Evolutionary conservation across 2,888 invertebrate species (phyloP), one percentile per base, ranked within the genome.

Genomic region (Melanargia galathea): DNA sequence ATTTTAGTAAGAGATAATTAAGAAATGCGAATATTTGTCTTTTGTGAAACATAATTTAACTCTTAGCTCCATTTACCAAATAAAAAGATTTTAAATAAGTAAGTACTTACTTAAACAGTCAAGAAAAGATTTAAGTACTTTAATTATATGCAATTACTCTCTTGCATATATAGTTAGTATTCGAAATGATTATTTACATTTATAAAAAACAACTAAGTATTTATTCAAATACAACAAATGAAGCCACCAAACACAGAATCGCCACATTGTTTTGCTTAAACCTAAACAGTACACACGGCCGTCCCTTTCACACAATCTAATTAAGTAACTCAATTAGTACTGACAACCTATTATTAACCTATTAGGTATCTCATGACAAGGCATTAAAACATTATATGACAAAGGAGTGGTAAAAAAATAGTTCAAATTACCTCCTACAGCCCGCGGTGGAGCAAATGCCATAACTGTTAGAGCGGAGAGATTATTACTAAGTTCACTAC

Each of bases 361-460:
- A 18, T 10, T n/a, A n/a, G 13, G 0, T 6, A 52, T 4, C 1
- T 30, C 16, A 2, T 52, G 55, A 7, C n/a, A 35, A 35, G 20
- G 20, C 22, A 8, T n/a, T n/a, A 33, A 20, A 38, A 0, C 16
- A 30, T 43, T 43, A 57, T 3, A 45, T 13, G 11, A 11, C 16
- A 30, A 18, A 2, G 16, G 10, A 18, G 22, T 2, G 22, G 3
- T 10, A 24, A 26, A 18, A 56, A 24, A 24, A 55, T 18, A 51
- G 18, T 13, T 11, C 1, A 11, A 7, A 3, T 22, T 60, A 66
- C 66, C 66, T 66, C 56, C 57, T 5, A 57, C 67, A 11, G 76
- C 70, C 61, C 81, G 63, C 10, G 82, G 81, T 60, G 82, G 82
- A 51, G 81, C 79, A 45, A 83, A 72, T 73, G 83, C 82, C 87